A percentile compares a stretch with the other conserved stretches of the same genome.
These are phyloP conservation scores for Austrolebias charrua DNA, from an alignment of 2,797 vertebrate genomes.

Conservation along the genomic window DNA sequence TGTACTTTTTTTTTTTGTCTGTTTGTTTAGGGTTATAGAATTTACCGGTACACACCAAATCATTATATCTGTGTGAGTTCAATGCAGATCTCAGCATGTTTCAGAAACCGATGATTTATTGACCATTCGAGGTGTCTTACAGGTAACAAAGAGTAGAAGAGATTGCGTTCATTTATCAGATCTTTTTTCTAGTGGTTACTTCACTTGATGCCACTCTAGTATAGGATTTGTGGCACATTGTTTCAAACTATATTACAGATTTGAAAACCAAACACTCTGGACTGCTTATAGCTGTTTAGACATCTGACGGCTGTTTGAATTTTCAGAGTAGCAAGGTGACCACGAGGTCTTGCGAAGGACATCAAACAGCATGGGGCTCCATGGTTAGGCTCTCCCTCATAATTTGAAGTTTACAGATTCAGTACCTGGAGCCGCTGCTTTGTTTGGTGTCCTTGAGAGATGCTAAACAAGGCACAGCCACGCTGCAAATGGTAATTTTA, in stretches of 20 bases:
- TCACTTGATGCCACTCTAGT: no score
- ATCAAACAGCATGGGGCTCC: constrained; percentile 7
- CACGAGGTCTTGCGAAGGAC: not conserved
- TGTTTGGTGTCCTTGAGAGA: constrained; percentile 10
- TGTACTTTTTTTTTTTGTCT: no score
- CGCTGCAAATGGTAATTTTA: not conserved
- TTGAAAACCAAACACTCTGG: not conserved
- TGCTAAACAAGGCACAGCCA: not conserved
- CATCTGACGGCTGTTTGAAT: not conserved
- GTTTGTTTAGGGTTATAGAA: no score
- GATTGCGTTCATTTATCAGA: no score
- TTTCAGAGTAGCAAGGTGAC: not conserved
- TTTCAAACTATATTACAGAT: not conserved
- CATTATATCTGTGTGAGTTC: no score
- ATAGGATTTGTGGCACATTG: no score
- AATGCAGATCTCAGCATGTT: no score
- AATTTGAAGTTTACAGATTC: constrained; percentile 9
- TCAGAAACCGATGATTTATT: no score
- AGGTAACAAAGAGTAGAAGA: no score
- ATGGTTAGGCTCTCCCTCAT: not conserved
- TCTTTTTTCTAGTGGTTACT: no score
- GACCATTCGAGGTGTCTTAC: no score
- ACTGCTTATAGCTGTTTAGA: not conserved
- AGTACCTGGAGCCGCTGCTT: not conserved
- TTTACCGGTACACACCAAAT: no score